Evolutionary conservation across 2,797 vertebrate species (phyloP).

Genomic region (Tangara arthus): DNA sequence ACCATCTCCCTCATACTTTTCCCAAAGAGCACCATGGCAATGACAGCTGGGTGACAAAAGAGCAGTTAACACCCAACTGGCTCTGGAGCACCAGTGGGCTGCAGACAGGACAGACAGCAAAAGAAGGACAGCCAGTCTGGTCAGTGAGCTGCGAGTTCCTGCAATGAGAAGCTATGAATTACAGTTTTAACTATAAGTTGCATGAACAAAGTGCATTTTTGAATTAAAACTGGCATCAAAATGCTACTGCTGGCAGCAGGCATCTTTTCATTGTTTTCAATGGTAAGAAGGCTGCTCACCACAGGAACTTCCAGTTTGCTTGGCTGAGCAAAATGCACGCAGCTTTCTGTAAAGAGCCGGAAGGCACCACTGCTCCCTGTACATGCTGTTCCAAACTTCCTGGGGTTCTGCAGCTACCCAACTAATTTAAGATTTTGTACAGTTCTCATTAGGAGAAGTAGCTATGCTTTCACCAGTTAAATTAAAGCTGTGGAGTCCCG

Average conservation of each 20-base stretch:
- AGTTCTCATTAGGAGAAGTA: slow-evolving; percentile 23
- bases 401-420: slow-evolving; percentile 7
- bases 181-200: background rate
- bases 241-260: slow-evolving; percentile 22
- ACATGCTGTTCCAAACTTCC: slow-evolving; percentile 35
- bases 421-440: slow-evolving; percentile 10
- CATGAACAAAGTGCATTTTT: slow-evolving; percentile 22
- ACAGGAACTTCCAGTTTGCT: slow-evolving; percentile 53
- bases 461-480: background rate
- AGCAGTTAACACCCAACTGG: background rate
- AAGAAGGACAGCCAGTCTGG: background rate
- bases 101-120: background rate
- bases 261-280: slow-evolving; percentile 31
- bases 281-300: slow-evolving; percentile 27
- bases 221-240: slow-evolving; percentile 38
- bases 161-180: background rate
- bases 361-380: slow-evolving; percentile 46
- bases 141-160: background rate
- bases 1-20: background rate
- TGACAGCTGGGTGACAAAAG: background rate
- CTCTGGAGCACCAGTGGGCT: background rate
- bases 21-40: background rate
- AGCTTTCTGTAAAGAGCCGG: slow-evolving; percentile 32
- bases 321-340: slow-evolving; percentile 39
- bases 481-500: background rate